Conservation (phyloP, 2,113 vertebrate genomes). For the Verasper variegatus region DNA sequence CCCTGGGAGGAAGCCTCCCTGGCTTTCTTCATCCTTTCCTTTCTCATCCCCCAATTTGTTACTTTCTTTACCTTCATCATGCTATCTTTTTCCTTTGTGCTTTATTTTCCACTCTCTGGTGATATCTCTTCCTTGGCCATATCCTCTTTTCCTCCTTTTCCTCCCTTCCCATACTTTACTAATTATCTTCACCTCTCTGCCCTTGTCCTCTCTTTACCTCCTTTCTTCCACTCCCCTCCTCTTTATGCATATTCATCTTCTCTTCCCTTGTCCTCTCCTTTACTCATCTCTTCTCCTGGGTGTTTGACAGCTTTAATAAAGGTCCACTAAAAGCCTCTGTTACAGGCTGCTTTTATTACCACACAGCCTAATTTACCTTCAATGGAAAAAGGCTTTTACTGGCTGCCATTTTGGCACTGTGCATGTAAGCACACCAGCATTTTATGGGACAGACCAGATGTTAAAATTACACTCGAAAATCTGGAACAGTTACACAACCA, state of each 20-base stretch:
- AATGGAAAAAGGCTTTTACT: constrained; percentile 52
- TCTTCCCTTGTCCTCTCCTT: constrained; percentile 13
- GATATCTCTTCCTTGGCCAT: neutral
- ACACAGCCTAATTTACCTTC: constrained; percentile 52
- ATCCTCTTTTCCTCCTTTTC: neutral
- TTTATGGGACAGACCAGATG: too few relatives aligned
- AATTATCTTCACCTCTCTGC: neutral
- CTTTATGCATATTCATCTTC: neutral
- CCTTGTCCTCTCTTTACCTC: too few relatives aligned
- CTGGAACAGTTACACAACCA: neutral
- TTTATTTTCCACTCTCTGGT: neutral
- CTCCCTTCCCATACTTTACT: neutral
- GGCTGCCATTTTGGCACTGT: constrained; percentile 38
- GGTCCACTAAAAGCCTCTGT: constrained; percentile 60
- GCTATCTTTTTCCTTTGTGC: neutral
- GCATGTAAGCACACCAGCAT: neutral
- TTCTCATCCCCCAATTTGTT: neutral
- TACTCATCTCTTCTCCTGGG: constrained; percentile 31
- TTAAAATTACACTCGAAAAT: neutral
- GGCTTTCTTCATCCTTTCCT: neutral
- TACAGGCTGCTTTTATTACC: constrained; percentile 24
- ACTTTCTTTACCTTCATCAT: neutral
- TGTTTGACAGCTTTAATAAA: constrained; percentile 62
- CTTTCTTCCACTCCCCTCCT: neutral
- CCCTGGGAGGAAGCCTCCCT: neutral